Evolutionary conservation across 2,888 invertebrate species (phyloP).

Genomic region (Acrocyrtus sp.): DNA sequence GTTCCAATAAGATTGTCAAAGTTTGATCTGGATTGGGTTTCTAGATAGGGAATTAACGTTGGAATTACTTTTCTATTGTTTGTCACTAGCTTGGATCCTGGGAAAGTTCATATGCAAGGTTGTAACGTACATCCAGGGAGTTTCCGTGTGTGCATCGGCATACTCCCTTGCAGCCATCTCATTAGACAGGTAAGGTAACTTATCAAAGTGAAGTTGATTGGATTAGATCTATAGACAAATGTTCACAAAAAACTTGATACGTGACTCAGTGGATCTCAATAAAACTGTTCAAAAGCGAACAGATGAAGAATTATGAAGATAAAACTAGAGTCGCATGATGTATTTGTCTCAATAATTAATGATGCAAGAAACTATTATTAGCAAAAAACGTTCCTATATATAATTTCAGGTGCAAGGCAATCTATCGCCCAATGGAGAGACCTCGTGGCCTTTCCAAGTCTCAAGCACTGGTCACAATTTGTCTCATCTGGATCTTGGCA

Average conservation of each 20-base stretch:
- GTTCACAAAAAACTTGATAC: background rate
- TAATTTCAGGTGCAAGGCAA: slow-evolving; percentile 87
- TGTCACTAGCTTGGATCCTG: slow-evolving; percentile 67
- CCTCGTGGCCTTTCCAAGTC: slow-evolving; percentile 65
- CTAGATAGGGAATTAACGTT: background rate
- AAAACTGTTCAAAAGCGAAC: background rate
- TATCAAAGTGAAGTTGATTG: background rate
- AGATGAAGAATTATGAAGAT: background rate
- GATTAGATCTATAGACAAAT: background rate
- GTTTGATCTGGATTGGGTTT: background rate
- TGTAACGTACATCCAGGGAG: slow-evolving; percentile 69
- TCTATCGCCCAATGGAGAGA: slow-evolving; percentile 88
- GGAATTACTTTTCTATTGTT: background rate
- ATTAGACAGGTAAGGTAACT: slow-evolving; percentile 65
- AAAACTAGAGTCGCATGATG: too few species aligned
- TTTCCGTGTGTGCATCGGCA: slow-evolving; percentile 69
- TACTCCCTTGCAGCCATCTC: slow-evolving; percentile 69
- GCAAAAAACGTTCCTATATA: too few species aligned
- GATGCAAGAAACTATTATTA: too few species aligned
- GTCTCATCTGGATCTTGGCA: slow-evolving; percentile 66
- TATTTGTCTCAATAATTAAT: too few species aligned
- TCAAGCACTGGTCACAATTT: slow-evolving; percentile 66
- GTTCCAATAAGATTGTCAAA: background rate
- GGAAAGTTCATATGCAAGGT: slow-evolving; percentile 68
- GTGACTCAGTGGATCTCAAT: background rate